Evolutionary conservation across 2,113 vertebrate genomes (phyloP).

Genomic region (Astur gentilis): DNA sequence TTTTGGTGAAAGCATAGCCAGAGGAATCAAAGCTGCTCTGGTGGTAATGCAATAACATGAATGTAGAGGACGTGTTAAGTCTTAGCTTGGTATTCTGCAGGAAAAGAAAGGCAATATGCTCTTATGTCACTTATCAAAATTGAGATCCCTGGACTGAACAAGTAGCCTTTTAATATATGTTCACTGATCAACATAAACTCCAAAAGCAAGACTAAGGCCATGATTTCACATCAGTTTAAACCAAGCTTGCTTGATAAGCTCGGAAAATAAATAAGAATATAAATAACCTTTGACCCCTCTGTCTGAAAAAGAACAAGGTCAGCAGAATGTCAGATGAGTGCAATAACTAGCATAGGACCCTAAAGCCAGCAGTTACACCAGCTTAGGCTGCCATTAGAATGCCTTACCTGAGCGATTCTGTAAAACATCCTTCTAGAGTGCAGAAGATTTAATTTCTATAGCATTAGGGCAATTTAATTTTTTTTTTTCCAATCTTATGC

Average conservation of each 20-base stretch:
- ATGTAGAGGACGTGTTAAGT: not conserved
- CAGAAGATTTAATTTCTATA: not conserved
- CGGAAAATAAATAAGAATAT: not conserved
- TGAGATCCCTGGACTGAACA: not conserved
- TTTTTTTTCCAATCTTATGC: not conserved
- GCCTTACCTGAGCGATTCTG: not conserved
- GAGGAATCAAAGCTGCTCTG: slow-evolving; percentile 8
- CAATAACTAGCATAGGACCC: not conserved
- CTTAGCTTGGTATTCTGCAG: not conserved
- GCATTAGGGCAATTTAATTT: not conserved
- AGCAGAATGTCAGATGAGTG: not conserved
- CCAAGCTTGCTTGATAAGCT: not conserved
- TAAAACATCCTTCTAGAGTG: not conserved
- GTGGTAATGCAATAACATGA: not conserved
- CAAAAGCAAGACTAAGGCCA: not conserved
- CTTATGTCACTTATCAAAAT: not conserved
- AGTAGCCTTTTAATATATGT: not conserved
- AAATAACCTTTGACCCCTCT: not conserved
- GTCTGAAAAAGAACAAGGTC: not conserved
- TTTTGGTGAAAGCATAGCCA: not conserved
- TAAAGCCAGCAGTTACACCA: not conserved
- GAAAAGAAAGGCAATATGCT: not conserved
- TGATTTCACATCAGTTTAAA: not conserved
- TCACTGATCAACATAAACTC: not conserved
- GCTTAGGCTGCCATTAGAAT: not conserved